Conservation (phyloP, 37 sponge, comb jelly and placozoan species). For the Eunapius fragilis region DNA sequence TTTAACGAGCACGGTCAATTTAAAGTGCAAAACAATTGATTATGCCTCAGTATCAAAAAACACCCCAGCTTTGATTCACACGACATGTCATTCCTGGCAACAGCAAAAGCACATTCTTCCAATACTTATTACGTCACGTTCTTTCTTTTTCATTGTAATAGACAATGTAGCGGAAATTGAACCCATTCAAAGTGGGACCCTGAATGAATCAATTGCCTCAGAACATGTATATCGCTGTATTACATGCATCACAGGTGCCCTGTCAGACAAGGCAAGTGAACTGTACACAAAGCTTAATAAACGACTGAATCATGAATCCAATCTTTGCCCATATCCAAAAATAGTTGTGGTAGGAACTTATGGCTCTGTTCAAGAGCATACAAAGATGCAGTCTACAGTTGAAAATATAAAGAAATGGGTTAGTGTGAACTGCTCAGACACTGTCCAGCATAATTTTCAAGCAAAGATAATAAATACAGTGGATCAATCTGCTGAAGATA, state of each 20-base stretch:
- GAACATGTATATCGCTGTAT: not conserved
- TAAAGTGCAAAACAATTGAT: too few species aligned
- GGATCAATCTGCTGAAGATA: not conserved
- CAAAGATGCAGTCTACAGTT: not conserved
- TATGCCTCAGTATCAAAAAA: too few species aligned
- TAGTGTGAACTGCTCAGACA: not conserved
- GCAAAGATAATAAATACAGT: not conserved
- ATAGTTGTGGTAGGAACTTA: not conserved
- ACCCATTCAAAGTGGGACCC: not conserved
- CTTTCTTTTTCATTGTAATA: not conserved
- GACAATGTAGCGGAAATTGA: not conserved
- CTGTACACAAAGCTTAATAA: not conserved
- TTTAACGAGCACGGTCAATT: too few species aligned
- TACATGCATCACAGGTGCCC: not conserved
- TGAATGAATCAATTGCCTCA: too few species aligned
- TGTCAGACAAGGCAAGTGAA: not conserved
- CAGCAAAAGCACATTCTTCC: too few species aligned
- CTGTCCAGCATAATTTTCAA: not conserved
- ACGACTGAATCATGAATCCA: too few species aligned
- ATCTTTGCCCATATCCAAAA: not conserved
- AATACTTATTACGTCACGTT: too few species aligned
- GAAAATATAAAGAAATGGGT: not conserved
- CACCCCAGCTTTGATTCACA: too few species aligned
- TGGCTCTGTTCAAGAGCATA: not conserved
- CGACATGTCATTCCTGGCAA: too few species aligned